phyloP scores from a whole-genome alignment of 2,888 invertebrate genomes.

The Campoplex capitator region DNA sequence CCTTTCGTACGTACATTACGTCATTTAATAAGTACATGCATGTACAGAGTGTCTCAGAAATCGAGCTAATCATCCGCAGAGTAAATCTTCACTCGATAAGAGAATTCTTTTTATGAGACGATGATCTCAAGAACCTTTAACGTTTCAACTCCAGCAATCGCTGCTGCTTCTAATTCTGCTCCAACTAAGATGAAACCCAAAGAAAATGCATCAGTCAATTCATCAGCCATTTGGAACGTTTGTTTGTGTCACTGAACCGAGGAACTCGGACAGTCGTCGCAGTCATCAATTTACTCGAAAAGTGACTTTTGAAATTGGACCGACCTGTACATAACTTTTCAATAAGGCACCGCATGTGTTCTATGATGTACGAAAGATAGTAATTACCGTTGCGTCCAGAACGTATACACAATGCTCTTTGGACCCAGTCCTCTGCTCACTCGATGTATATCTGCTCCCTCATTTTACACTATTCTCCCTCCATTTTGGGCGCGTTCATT shows the following conservation, averaged over 20 bases:
- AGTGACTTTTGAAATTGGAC: neutral
- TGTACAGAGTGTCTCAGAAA: conserved; percentile 6
- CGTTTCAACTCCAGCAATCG: neutral
- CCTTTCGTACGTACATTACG: conserved; percentile 31
- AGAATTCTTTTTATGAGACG: neutral
- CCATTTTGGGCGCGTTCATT: conserved; percentile 49
- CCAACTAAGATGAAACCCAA: neutral
- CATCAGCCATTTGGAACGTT: neutral
- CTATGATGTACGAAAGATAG: conserved; percentile 43
- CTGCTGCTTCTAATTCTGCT: neutral
- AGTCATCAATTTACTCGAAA: neutral
- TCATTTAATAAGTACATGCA: neutral
- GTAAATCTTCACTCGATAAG: neutral
- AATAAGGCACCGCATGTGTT: neutral
- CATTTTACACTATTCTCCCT: neutral
- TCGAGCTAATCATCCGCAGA: neutral
- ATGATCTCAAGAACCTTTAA: neutral
- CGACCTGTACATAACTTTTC: conserved; percentile 8
- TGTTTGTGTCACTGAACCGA: neutral
- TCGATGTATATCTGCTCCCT: neutral
- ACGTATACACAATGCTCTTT: conserved; percentile 34
- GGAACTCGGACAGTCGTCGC: neutral
- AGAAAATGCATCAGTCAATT: neutral
- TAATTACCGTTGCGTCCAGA: conserved; percentile 57
- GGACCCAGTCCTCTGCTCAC: conserved; percentile 7